A percentile compares a stretch with the other conserved stretches of the same genome.
phyloP scores from a whole-genome alignment of 2,888 invertebrate species.

The Orgyia antiqua region DNA sequence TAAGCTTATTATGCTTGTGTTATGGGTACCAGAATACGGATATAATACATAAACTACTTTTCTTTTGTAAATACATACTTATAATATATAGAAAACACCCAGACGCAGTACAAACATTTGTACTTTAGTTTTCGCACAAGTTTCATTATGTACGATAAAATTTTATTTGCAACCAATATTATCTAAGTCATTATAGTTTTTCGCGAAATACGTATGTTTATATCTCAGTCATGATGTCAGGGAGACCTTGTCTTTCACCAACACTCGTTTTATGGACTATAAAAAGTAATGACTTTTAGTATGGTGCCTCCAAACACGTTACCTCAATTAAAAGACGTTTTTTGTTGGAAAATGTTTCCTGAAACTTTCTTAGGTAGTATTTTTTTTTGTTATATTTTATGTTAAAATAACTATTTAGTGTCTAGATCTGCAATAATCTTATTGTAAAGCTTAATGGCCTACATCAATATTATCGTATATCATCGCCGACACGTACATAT shows the following conservation, averaged over 20 bases:
- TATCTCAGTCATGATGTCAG: slow-evolving; percentile 18
- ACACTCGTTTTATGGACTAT: slow-evolving; percentile 30
- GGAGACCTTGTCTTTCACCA: slow-evolving; percentile 24
- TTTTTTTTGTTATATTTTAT: background rate
- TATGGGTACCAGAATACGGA: too few species aligned
- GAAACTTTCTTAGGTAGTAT: background rate
- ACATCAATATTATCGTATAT: too few species aligned
- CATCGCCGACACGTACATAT: too few species aligned
- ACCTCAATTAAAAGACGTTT: slow-evolving; percentile 24
- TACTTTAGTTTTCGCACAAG: background rate
- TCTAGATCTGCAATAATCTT: too few species aligned
- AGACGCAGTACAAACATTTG: too few species aligned
- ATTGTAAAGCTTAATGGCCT: too few species aligned
- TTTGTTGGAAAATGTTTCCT: slow-evolving; percentile 5
- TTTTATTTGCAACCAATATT: too few species aligned
- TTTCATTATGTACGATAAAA: background rate
- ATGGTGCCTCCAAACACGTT: slow-evolving; percentile 25
- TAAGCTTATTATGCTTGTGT: too few species aligned
- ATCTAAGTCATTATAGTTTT: too few species aligned
- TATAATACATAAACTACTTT: too few species aligned
- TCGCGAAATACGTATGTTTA: slow-evolving; percentile 29
- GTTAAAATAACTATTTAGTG: background rate
- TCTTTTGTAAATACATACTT: too few species aligned
- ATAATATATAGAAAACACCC: too few species aligned
- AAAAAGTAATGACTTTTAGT: slow-evolving; percentile 42